Base-by-base conservation (phyloP, 2,888 invertebrate species). In the Plebejus argus region DNA sequence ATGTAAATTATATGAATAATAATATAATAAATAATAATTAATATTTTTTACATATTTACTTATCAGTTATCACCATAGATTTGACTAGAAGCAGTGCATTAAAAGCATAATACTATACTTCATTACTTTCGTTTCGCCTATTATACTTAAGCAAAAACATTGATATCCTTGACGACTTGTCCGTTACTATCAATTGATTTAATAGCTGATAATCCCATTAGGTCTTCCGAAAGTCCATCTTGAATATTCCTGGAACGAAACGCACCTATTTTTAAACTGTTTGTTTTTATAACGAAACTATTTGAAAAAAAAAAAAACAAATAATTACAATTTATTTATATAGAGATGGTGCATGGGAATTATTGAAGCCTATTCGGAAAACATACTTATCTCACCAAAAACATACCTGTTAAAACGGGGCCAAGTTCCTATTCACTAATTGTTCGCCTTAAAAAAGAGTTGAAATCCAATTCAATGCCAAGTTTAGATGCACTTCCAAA, bases 111-210 rank as follows among this genome's bases (percentile, higher is more conserved):
- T 66, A 66, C 15, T 66, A 61, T 23, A 61, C 20, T 66, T 58
- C 8, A n/a, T 58, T n/a, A 20, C 7, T 58, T 66, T 66, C 28
- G 2, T 28, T 66, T 66, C 61, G 8, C 5, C 15, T 66, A 28
- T 28, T 23, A 23, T 66, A 45, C 76, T 84, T 86, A 91, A 58
- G 88, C 86, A 80, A 87, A 87, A 79, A 88, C 83, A 82, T 88
- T 86, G 78, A 90, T 83, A 83, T 89, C 89, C 76, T 88, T 90
- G 10, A 84, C 81, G 78, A 88, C 84, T 76, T 84, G 84, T 66
- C 83, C 80, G 77, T 90, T 90, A 76, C 86, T 89, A 74, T 91
- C 91, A 39, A 86, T 79, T n/a, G 88, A 85, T 79, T 88, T 89
- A 53, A 86, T 86, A 66, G n/a, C n/a, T n/a, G 88, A 83, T 58